phyloP scores from a whole-genome alignment of 2,797 vertebrate species.

The Lithobates sylvaticus region DNA sequence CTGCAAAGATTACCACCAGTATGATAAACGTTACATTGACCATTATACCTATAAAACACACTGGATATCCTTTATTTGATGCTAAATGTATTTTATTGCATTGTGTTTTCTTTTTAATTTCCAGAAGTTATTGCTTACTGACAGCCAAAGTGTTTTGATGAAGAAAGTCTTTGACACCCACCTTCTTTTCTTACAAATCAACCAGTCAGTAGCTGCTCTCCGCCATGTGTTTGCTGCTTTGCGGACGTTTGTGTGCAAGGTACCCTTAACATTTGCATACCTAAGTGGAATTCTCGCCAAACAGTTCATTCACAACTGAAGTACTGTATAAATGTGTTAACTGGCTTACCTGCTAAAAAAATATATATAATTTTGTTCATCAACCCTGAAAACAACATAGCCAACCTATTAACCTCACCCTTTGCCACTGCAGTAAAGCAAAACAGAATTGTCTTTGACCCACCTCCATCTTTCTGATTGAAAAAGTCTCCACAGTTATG shows the following conservation, averaged over 20 bases:
- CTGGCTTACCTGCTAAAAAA: no score
- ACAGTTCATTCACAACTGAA: no score
- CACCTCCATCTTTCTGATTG: no score
- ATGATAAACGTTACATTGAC: neutral
- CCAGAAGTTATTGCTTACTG: slow-evolving; percentile 82
- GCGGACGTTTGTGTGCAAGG: slow-evolving; percentile 94
- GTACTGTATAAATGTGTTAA: no score
- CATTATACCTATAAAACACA: no score
- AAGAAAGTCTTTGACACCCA: slow-evolving; percentile 98
- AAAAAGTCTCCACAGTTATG: no score
- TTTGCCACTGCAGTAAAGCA: no score
- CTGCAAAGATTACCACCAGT: neutral
- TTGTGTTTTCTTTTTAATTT: neutral
- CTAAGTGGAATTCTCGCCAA: no score
- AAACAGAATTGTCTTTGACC: no score
- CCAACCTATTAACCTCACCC: no score
- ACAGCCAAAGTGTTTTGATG: slow-evolving; percentile 93
- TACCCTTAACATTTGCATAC: slow-evolving; percentile 62
- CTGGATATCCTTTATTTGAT: neutral
- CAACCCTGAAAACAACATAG: no score
- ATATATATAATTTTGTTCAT: no score
- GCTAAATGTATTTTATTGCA: slow-evolving; percentile 7
- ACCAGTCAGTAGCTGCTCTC: slow-evolving; percentile 91
- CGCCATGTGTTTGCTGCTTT: slow-evolving; percentile 93
- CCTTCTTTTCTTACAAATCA: slow-evolving; percentile 97